These are phyloP conservation scores for Cynaeus angustus DNA, from an alignment of 2,888 invertebrate species.

Conservation along the genomic window DNA sequence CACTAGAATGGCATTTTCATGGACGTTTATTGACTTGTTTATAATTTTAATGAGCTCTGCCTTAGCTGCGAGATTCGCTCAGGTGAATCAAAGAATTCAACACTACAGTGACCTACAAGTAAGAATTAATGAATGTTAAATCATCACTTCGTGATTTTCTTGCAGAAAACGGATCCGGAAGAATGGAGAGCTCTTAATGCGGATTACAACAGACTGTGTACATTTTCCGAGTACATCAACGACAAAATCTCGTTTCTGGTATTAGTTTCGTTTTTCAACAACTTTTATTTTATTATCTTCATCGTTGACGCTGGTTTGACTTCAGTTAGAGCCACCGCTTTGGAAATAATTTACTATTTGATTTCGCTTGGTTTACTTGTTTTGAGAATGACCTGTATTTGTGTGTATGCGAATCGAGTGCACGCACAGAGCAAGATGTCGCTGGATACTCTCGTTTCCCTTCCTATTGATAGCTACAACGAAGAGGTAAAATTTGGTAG, in stretches of 20 bases:
- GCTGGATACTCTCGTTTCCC: conserved; percentile 15
- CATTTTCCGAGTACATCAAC: conserved; percentile 29
- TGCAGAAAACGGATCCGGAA: background rate
- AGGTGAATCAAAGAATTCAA: conserved; percentile 38
- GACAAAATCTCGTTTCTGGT: conserved; percentile 40
- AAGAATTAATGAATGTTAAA: background rate
- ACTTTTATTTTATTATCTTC: conserved; percentile 45
- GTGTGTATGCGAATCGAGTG: conserved; percentile 39
- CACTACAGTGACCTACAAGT: conserved; percentile 20
- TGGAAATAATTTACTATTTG: conserved; percentile 33
- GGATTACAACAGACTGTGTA: conserved; percentile 42
- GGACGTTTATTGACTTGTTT: conserved; percentile 47
- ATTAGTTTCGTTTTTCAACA: conserved; percentile 42
- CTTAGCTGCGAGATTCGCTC: conserved; percentile 37
- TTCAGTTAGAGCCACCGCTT: conserved; percentile 8
- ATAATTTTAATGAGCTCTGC: conserved; percentile 43
- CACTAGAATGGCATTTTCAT: conserved; percentile 47
- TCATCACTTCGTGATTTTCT: background rate
- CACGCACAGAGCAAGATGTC: conserved; percentile 40
- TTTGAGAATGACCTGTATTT: conserved; percentile 27
- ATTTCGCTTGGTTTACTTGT: conserved; percentile 35
- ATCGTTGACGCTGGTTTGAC: conserved; percentile 19
- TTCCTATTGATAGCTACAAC: conserved; percentile 25
- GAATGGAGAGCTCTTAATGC: conserved; percentile 27
- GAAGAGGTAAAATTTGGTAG: conserved; percentile 28